phyloP scores from a whole-genome alignment of 2,113 vertebrate species.

The Cepphus grylle region DNA sequence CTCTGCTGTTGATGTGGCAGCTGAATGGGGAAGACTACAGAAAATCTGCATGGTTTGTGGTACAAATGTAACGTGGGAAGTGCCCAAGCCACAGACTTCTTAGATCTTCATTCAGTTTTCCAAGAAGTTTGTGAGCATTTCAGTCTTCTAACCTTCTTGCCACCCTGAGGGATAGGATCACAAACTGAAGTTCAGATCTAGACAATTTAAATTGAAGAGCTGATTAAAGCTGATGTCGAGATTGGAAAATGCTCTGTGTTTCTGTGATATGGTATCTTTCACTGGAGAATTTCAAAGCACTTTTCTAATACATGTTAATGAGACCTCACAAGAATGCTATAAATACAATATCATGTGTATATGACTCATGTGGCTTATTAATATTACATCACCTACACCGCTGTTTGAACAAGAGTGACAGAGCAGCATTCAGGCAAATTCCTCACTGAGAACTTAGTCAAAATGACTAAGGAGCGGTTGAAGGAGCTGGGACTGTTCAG shows the following conservation, averaged over 20 bases:
- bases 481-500: too few relatives aligned
- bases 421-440: background rate
- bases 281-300: background rate
- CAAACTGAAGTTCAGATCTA: background rate
- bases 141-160: background rate
- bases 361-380: constrained; percentile 46
- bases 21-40: background rate
- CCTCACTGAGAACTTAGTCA: background rate
- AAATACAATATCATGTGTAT: constrained; percentile 42
- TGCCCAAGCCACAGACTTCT: background rate
- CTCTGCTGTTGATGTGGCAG: background rate
- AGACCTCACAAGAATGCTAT: constrained; percentile 36
- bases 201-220: background rate
- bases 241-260: background rate
- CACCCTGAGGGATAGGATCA: background rate
- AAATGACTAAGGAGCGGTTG: background rate
- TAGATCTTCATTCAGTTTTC: background rate
- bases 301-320: constrained; percentile 18
- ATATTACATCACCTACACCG: constrained; percentile 8
- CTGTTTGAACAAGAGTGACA: background rate
- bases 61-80: background rate
- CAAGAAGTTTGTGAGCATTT: background rate
- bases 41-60: background rate
- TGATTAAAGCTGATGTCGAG: background rate
- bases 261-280: background rate